These are phyloP conservation scores for Eugnorisma glareosa DNA, from an alignment of 2,888 invertebrate genomes.

Conservation along the genomic window DNA sequence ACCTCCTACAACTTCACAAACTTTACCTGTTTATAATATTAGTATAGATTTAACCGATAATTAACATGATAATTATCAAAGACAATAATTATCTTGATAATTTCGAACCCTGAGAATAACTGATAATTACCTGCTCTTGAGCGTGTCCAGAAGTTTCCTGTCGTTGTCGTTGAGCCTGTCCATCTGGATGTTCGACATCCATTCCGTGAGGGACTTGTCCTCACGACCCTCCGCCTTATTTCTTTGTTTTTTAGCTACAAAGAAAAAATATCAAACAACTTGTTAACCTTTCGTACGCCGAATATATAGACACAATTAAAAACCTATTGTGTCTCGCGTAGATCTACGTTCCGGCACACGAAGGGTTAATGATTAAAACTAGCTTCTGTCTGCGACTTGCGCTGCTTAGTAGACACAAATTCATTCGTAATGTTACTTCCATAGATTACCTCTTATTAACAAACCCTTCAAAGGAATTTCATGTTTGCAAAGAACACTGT, in stretches of 20 bases:
- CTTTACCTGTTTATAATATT: too few species aligned
- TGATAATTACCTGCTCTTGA: constrained; percentile 81
- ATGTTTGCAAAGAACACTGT: not conserved
- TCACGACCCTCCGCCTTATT: constrained; percentile 89
- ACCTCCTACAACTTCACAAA: too few species aligned
- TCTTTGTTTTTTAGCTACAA: constrained; percentile 76
- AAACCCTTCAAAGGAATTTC: not conserved
- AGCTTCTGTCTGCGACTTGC: not conserved
- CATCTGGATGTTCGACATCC: constrained; percentile 89
- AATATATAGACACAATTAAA: too few species aligned
- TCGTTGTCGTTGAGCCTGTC: constrained; percentile 90
- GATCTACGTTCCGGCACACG: too few species aligned
- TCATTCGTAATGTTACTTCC: not conserved
- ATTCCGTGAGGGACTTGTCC: constrained; percentile 89
- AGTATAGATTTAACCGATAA: too few species aligned
- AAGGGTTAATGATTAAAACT: constrained; percentile 1
- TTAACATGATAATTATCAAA: too few species aligned
- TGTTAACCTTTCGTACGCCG: too few species aligned
- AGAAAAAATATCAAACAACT: not conserved
- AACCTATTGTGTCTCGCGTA: too few species aligned
- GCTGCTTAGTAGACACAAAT: not conserved
- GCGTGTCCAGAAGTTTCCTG: constrained; percentile 89
- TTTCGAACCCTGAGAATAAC: not conserved
- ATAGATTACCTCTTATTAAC: not conserved
- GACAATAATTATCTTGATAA: not conserved